Evolutionary conservation across 2,888 invertebrate genomes (phyloP).

Genomic region (Ferrisia virgata): DNA sequence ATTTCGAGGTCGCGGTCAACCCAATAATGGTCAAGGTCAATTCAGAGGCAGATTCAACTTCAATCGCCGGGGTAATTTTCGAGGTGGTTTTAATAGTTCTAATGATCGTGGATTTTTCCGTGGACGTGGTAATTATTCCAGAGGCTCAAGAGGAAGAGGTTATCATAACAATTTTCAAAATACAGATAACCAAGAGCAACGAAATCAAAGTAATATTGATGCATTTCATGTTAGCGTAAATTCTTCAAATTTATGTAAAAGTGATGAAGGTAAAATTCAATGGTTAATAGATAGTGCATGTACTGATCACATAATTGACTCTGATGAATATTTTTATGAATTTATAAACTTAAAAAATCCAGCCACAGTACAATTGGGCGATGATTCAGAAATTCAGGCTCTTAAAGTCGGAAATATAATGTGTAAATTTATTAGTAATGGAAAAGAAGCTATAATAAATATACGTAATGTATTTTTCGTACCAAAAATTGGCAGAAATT

Average conservation of each 20-base stretch:
- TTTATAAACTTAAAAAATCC: slow-evolving; percentile 47
- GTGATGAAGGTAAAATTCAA: background rate
- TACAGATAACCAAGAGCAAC: background rate
- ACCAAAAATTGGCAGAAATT: slow-evolving; percentile 25
- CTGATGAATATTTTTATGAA: slow-evolving; percentile 45
- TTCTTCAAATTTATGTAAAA: background rate
- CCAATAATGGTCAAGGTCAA: background rate
- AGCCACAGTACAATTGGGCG: slow-evolving; percentile 47
- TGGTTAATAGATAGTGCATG: slow-evolving; percentile 48
- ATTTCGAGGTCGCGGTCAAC: background rate
- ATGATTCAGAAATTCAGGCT: slow-evolving; percentile 46
- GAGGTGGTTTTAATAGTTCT: background rate
- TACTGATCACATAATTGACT: slow-evolving; percentile 48
- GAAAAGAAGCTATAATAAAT: background rate
- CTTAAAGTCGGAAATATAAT: slow-evolving; percentile 41
- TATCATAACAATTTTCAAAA: too few species aligned
- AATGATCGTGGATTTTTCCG: too few species aligned
- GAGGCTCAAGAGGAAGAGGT: background rate
- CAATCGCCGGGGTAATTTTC: background rate
- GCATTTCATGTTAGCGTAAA: background rate
- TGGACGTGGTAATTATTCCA: background rate
- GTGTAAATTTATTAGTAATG: background rate
- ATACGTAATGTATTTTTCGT: slow-evolving; percentile 9
- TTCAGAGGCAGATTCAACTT: background rate
- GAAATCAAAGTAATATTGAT: background rate